Evolutionary conservation across 2,888 invertebrate genomes (phyloP).

Genomic region (Lasioglossum lativentre): DNA sequence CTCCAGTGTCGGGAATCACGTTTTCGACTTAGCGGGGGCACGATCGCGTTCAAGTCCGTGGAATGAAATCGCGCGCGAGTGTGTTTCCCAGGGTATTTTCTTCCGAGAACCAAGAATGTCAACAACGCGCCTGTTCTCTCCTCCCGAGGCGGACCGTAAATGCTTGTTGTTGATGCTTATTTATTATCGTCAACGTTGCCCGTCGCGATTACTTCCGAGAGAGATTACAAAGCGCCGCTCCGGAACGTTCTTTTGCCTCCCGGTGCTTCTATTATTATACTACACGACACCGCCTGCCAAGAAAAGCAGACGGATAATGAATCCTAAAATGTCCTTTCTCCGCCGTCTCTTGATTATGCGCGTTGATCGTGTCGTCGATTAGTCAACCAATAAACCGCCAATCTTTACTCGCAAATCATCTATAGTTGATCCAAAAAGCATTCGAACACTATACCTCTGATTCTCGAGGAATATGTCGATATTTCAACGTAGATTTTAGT

Average conservation of each 20-base stretch:
- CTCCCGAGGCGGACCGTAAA: slow-evolving; percentile 13
- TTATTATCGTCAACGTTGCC: slow-evolving; percentile 20
- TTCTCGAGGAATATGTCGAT: no score
- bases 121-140: background rate
- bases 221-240: slow-evolving; percentile 1
- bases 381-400: background rate
- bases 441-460: background rate
- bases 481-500: no score
- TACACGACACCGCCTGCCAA: background rate
- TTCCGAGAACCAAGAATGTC: background rate
- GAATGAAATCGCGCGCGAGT: background rate
- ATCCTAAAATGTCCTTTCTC: background rate
- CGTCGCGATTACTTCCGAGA: slow-evolving; percentile 21
- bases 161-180: slow-evolving; percentile 16
- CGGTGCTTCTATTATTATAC: slow-evolving; percentile 5
- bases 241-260: background rate
- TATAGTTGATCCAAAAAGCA: background rate
- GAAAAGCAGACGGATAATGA: slow-evolving; percentile 1
- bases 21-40: slow-evolving; percentile 1
- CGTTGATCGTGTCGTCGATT: background rate
- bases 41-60: background rate
- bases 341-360: background rate
- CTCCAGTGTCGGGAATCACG: background rate
- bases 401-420: background rate
- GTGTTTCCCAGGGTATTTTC: slow-evolving; percentile 22